These are phyloP conservation scores for Terebella lapidaria DNA, from an alignment of 2,888 invertebrate species.

Conservation along the genomic window DNA sequence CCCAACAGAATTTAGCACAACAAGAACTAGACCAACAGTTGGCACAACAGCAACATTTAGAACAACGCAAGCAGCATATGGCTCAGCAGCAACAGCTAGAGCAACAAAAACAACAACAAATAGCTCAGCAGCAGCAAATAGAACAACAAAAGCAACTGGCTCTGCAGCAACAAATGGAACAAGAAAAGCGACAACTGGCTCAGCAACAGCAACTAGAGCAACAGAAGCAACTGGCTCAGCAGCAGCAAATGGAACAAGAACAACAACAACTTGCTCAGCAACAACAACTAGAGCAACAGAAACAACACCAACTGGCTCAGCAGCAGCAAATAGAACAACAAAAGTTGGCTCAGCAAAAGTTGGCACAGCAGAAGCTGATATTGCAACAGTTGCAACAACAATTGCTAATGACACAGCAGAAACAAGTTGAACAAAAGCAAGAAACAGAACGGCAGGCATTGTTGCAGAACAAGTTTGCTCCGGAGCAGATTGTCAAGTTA, in stretches of 20 bases:
- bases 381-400: neutral
- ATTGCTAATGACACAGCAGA: neutral
- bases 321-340: neutral
- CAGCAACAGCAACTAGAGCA: conserved; percentile 4
- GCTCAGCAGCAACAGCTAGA: too few relatives aligned
- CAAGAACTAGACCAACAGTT: too few relatives aligned
- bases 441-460: neutral
- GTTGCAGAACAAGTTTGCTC: neutral
- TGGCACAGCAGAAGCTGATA: neutral
- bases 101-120: too few relatives aligned
- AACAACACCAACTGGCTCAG: neutral
- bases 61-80: neutral
- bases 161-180: too few relatives aligned
- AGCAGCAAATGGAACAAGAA: neutral
- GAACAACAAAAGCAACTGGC: too few relatives aligned
- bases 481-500: neutral
- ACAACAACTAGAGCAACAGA: too few relatives aligned
- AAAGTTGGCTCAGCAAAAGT: neutral
- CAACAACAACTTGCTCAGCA: neutral
- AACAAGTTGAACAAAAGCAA: neutral
- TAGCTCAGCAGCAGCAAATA: too few relatives aligned
- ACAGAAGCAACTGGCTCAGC: neutral
- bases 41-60: neutral
- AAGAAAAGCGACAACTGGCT: neutral
- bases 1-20: too few relatives aligned